Conservation (phyloP, 1,140 invertebrate species). For the Achroia grisella region DNA sequence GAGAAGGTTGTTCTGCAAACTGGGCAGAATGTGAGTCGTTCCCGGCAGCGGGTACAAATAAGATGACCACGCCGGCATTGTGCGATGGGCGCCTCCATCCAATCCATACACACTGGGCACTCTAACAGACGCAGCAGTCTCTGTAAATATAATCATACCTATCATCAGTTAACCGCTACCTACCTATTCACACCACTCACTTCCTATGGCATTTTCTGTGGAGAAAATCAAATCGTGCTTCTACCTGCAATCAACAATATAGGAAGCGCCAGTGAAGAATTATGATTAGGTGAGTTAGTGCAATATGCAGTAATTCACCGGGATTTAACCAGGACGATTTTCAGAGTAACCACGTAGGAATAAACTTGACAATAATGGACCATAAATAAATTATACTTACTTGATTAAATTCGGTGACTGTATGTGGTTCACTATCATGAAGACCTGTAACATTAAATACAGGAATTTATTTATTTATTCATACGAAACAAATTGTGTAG, state of each 20-base stretch:
- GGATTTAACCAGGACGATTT: no score
- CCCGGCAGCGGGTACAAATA: constrained; percentile 64
- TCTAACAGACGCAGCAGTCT: constrained; percentile 69
- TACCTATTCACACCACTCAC: not conserved
- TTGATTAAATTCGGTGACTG: constrained; percentile 35
- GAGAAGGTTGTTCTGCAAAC: constrained; percentile 66
- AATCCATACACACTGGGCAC: constrained; percentile 75
- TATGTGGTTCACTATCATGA: constrained; percentile 12
- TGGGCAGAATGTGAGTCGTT: constrained; percentile 61
- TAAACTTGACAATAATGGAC: no score
- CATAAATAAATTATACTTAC: constrained; percentile 12
- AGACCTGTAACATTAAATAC: constrained; percentile 9
- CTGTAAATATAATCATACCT: constrained; percentile 14
- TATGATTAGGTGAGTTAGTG: no score
- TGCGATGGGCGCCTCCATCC: constrained; percentile 72
- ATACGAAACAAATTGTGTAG: no score
- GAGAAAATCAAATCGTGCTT: not conserved
- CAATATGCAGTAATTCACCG: no score
- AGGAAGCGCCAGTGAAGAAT: no score
- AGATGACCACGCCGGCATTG: constrained; percentile 75
- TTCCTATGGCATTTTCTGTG: not conserved
- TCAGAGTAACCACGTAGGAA: no score
- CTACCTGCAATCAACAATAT: no score
- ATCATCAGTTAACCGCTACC: not conserved
- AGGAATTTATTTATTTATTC: not conserved